Conservation (phyloP, 1,140 invertebrate genomes). For the Apis cerana region DNA sequence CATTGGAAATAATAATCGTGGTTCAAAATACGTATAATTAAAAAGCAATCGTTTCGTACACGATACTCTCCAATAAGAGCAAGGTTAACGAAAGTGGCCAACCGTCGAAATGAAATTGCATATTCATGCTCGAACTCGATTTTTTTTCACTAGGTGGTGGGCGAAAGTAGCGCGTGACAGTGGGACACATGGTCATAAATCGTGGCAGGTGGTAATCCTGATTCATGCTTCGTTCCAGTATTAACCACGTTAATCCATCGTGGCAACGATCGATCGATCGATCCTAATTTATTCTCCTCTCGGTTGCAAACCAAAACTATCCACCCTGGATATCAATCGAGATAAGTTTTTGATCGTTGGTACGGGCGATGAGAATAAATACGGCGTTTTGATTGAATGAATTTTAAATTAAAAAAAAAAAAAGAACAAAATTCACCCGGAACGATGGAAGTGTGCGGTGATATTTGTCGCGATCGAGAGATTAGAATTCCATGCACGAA, state of each 20-base stretch:
- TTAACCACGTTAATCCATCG: conserved; percentile 63
- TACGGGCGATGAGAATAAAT: too few species aligned
- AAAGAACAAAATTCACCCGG: not conserved
- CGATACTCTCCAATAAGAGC: not conserved
- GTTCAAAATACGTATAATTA: not conserved
- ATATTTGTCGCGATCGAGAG: conserved; percentile 30
- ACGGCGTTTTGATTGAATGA: not conserved
- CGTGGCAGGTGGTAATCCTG: conserved; percentile 68
- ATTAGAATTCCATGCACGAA: conserved; percentile 38
- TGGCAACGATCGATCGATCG: conserved; percentile 54
- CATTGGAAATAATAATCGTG: too few species aligned
- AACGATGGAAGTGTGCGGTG: not conserved
- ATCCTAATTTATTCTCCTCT: conserved; percentile 59
- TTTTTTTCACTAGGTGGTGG: conserved; percentile 32
- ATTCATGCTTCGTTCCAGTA: conserved; percentile 63
- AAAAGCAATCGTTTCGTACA: not conserved
- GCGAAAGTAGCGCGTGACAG: conserved; percentile 51
- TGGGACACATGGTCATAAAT: conserved; percentile 55
- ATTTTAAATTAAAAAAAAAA: not conserved
- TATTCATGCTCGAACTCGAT: conserved; percentile 65
- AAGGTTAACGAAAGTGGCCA: conserved; percentile 1
- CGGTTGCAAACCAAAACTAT: not conserved
- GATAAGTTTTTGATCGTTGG: not conserved
- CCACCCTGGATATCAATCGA: not conserved
- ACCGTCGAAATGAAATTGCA: conserved; percentile 69